Base-by-base conservation (phyloP, 2,113 vertebrate genomes). In the Tamias sibiricus region DNA sequence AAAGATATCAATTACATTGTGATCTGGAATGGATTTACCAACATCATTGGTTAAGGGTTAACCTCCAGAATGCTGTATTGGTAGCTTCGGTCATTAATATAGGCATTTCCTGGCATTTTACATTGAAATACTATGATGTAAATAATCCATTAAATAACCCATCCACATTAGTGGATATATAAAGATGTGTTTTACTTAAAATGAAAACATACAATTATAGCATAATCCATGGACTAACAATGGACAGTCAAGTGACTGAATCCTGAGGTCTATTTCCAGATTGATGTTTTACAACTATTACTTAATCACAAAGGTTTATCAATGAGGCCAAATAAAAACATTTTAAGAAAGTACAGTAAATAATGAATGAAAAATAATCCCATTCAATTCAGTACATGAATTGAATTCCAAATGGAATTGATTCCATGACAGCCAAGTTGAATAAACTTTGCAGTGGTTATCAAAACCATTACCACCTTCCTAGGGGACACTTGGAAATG, bases 331-430 rank as follows among this genome's bases (percentile, higher is more conserved):
- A 82, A 87, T 59, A 92, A 95, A 93, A 86, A 87, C 71, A 69
- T 2, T 57, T n/a, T 42, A 72, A 77, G 30, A 42, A 28, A 54
- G 19, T 4, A 35, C 68, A 69, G 44, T 77, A 87, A 96, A 77
- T 74, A 69, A 68, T 64, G n/a, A 86, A n/a, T 76, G 52, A 84
- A 82, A 90, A 90, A 59, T 59, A 76, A 88, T 95, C 35, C n/a
- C 40, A n/a, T 68, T 89, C 71, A 52, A 44, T 69, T 96, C 35
- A 87, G 37, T 74, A 77, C 40, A 40, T 32, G 71, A 42, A 0
- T 57, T n/a, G n/a, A 40, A 76, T 75, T 40, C 44, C 52, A 54
- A 90, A 87, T 37, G 47, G 22, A 76, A 95, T 22, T 79, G 32
- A 66, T 30, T 66, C 32, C 32, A 2, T 49, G 74, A 59, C 14